Evolutionary conservation across 2,888 invertebrate genomes (phyloP), one percentile per base, ranked within the genome.

Genomic region (Gryllus longicercus): DNA sequence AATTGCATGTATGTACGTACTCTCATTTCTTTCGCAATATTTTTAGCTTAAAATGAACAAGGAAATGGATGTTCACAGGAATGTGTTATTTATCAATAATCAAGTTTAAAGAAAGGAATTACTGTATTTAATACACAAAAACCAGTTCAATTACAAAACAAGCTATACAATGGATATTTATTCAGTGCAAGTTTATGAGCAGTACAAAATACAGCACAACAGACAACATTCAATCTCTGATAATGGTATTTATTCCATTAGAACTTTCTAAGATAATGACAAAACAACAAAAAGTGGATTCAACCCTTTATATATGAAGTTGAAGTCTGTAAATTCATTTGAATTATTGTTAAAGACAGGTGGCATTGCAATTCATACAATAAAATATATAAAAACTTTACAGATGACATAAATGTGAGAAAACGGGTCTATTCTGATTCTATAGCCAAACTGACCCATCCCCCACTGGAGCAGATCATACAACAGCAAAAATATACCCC

Each of bases 131-230:
- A 80, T 76, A 76, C 81, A 82, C 82, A 83, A 83, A 84, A 82
- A 84, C 78, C 82, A 84, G 82, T 79, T 82, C 75, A 79, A 82
- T 77, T 79, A 83, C 82, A 82, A 82, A 80, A 83, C 83, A 82
- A 82, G 78, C 80, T 82, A 81, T 80, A 78, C 74, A 81, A 79
- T 79, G 76, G 79, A 75, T 75, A 75, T 63, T n/a, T 50, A n/a
- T 75, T 25, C 23, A 75, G 75, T 75, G 75, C 75, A 75, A 75
- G 25, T 25, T 75, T 25, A 75, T 75, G 75, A 25, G 25, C 75
- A 75, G 75, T 75, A 75, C 21, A 75, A 75, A 75, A 75, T 75
- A 75, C 38, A 75, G 63, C 63, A 63, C 63, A 63, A 63, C 63
- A 63, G 63, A 63, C 63, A 63, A 63, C 63, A 63, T 63, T 63